phyloP scores from a whole-genome alignment of 92 coral and sea anemone species.

The Galaxea fascicularis region DNA sequence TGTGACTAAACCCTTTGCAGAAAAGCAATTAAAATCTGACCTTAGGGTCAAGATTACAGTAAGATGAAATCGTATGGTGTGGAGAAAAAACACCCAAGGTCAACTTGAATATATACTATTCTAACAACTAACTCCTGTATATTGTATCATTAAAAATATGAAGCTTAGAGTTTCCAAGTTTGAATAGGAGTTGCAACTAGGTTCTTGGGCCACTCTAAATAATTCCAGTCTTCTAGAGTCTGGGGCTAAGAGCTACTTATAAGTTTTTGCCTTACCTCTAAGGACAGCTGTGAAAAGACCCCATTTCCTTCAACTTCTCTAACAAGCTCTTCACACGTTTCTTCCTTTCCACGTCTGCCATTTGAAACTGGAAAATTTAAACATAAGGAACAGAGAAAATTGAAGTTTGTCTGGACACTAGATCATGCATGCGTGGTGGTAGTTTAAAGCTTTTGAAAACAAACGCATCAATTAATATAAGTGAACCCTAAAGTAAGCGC shows the following conservation, averaged over 20 bases:
- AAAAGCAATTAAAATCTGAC: conserved; percentile 14
- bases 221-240: too few relatives aligned
- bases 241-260: too few relatives aligned
- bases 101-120: background rate
- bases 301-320: conserved; percentile 97
- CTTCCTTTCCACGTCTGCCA: conserved; percentile 82
- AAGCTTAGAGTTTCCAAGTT: too few relatives aligned
- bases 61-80: background rate
- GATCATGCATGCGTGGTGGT: background rate
- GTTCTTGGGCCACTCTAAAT: too few relatives aligned
- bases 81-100: conserved; percentile 10
- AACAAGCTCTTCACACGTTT: conserved; percentile 89
- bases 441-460: too few relatives aligned
- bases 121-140: background rate
- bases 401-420: background rate
- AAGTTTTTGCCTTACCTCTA: conserved; percentile 77
- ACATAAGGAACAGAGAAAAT: background rate
- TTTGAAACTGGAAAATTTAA: conserved; percentile 69
- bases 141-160: background rate
- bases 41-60: conserved; percentile 2
- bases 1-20: background rate
- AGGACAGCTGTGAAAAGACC: conserved; percentile 89
- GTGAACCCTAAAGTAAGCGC: too few relatives aligned
- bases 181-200: too few relatives aligned
- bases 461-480: background rate